phyloP scores from a whole-genome alignment of 2,113 vertebrate genomes.

The Myiozetetes cayanensis region DNA sequence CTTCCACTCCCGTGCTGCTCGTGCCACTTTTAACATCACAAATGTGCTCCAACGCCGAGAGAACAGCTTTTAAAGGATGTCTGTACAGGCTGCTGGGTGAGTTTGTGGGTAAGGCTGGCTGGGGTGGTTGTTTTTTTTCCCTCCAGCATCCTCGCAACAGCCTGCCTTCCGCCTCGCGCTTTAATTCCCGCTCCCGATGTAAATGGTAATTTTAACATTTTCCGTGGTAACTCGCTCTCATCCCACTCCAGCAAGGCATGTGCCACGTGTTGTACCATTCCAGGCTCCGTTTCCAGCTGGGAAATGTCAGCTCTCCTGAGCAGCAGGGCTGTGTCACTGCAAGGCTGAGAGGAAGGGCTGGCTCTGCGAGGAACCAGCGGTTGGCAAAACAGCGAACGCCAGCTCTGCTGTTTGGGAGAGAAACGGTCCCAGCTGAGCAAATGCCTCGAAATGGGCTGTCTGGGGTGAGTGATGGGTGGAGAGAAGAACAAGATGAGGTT shows the following conservation, averaged over 20 bases:
- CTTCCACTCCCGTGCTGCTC: constrained; percentile 4
- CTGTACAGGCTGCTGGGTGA: background rate
- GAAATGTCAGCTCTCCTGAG: constrained; percentile 40
- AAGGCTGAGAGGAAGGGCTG: background rate
- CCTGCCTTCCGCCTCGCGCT: background rate
- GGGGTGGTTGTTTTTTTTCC: background rate
- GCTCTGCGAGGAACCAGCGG: background rate
- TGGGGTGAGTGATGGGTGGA: background rate
- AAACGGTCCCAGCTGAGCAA: background rate
- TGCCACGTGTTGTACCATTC: background rate
- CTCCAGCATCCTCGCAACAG: background rate
- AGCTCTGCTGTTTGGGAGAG: background rate
- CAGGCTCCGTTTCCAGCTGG: background rate
- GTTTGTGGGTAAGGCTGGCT: background rate
- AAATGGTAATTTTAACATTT: constrained; percentile 55
- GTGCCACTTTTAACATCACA: constrained; percentile 41
- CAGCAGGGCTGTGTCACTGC: background rate
- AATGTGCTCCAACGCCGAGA: background rate
- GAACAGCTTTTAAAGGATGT: background rate
- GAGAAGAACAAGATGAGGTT: background rate
- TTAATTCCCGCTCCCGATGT: constrained; percentile 5
- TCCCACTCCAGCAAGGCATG: constrained; percentile 1
- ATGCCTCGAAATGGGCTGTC: background rate
- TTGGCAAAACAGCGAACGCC: background rate
- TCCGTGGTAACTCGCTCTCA: background rate